Percentiles rank a stretch among this genome's conserved stretches.
These are phyloP conservation scores for Drosophila anomelani DNA, from an alignment of 2,888 invertebrate species.

Conservation along the genomic window DNA sequence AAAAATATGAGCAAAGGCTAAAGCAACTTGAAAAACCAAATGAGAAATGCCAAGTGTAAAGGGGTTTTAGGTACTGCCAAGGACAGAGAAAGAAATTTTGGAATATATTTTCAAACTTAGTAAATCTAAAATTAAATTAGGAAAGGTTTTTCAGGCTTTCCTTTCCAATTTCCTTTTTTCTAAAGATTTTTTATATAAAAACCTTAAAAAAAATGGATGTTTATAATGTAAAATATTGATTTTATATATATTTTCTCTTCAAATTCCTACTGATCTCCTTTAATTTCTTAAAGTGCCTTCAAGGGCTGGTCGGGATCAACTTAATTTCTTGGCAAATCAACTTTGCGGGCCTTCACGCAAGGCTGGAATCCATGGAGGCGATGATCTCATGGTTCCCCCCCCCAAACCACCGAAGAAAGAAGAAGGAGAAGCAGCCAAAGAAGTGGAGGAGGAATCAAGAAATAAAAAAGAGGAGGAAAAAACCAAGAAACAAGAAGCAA, in stretches of 20 bases:
- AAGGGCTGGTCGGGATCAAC: conserved; percentile 64
- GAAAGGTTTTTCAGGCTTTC: background rate
- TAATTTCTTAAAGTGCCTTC: conserved; percentile 3
- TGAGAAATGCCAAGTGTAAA: conserved; percentile 11
- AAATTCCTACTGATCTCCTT: background rate
- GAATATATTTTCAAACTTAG: too few relatives aligned
- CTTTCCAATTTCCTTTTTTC: too few relatives aligned
- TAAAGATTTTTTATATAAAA: background rate
- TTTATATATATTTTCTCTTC: background rate
- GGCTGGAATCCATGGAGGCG: conserved; percentile 73
- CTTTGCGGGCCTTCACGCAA: conserved; percentile 74
- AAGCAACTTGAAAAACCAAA: conserved; percentile 63
- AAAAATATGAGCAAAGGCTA: conserved; percentile 30
- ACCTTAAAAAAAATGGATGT: fast-evolving
- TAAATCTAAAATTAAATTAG: too few relatives aligned
- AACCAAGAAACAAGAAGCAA: conserved; percentile 14
- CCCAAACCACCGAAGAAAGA: conserved; percentile 64
- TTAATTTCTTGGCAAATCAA: conserved; percentile 81
- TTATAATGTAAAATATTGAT: background rate
- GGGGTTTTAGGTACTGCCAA: conserved; percentile 6
- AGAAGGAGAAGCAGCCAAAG: conserved; percentile 24
- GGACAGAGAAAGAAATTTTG: background rate
- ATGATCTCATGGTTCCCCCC: conserved; percentile 74
- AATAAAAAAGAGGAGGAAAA: conserved; percentile 46
- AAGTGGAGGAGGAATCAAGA: conserved; percentile 46